Conservation (phyloP, 2,888 invertebrate genomes). For the Perizoma flavofasciatum region DNA sequence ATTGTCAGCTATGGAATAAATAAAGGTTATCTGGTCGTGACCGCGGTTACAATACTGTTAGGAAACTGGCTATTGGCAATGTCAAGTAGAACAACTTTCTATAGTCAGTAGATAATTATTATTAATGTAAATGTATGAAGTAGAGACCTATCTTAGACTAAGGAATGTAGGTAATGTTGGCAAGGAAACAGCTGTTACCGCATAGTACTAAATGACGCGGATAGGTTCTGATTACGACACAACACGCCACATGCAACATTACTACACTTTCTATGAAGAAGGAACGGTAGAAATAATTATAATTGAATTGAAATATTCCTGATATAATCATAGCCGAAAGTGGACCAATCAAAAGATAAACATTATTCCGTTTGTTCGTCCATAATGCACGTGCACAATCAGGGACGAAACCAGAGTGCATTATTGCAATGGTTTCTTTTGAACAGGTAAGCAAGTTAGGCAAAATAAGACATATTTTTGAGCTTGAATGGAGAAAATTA, state of each 20-base stretch:
- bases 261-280: slow-evolving; percentile 50
- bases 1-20: slow-evolving; percentile 34
- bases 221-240: slow-evolving; percentile 51
- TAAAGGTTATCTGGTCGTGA: slow-evolving; percentile 39
- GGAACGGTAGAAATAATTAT: neutral
- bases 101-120: slow-evolving; percentile 23
- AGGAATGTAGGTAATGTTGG: slow-evolving; percentile 11
- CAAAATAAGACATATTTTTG: slow-evolving; percentile 17
- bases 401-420: slow-evolving; percentile 12
- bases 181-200: slow-evolving; percentile 29
- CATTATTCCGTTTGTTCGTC: neutral
- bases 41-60: slow-evolving; percentile 33
- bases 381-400: neutral
- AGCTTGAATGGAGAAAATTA: slow-evolving; percentile 28
- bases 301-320: neutral
- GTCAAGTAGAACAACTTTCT: slow-evolving; percentile 41
- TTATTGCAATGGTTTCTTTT: slow-evolving; percentile 10
- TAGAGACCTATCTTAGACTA: slow-evolving; percentile 9
- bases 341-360: neutral
- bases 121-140: slow-evolving; percentile 24
- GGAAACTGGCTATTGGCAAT: slow-evolving; percentile 36
- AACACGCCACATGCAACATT: slow-evolving; percentile 40
- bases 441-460: slow-evolving; percentile 17
- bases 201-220: slow-evolving; percentile 36
- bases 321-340: too few species aligned